Base-by-base conservation (phyloP, 2,888 invertebrate genomes). In the Athrips mouffetella region DNA sequence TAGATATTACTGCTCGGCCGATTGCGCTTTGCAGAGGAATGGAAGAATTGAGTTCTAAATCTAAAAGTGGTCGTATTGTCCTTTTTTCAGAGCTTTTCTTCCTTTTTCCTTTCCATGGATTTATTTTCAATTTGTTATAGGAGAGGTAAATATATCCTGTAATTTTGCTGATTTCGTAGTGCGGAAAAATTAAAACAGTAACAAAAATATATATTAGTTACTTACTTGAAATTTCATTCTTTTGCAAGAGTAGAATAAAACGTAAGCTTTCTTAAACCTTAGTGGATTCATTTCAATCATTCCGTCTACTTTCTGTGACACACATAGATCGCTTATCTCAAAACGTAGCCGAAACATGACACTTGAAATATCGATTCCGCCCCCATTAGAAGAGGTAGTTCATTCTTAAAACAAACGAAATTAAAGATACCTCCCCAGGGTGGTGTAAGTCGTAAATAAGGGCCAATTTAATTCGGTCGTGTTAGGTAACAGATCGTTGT, bases 401-500 rank as follows among this genome's bases (percentile, higher is more conserved):
- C 55, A 57, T 69, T 67, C 63, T 68, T 68, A 65, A 70, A 67
- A 69, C 63, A 65, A 66, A 59, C 58, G 48, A 62, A 68, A 72
- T 71, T 67, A 70, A 69, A 63, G 64, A 68, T 65, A 68, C 70
- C 67, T 68, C 58, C 66, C 65, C 63, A 61, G 63, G 63, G 67
- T 63, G 63, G 61, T 64, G 66, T 68, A 67, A 56, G 65, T 69
- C 70, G 76, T 81, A 80, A 80, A 81, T 78, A 78, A 63, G 60
- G 65, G 60, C 63, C 75, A 72, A 72, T 83, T 80, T 82, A 83
- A 83, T 83, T 79, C 76, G 77, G 75, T 73, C 68, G 71, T 74
- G 76, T 79, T 79, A 76, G 69, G 70, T 75, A 70, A 76, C 70
- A 71, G 70, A 75, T 76, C 74, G 79, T 71, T 62, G 65, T 63